A percentile compares a stretch with the other conserved stretches of the same genome.
These are phyloP conservation scores for Tetrax tetrax DNA, from an alignment of 2,113 vertebrate genomes.

Conservation along the genomic window DNA sequence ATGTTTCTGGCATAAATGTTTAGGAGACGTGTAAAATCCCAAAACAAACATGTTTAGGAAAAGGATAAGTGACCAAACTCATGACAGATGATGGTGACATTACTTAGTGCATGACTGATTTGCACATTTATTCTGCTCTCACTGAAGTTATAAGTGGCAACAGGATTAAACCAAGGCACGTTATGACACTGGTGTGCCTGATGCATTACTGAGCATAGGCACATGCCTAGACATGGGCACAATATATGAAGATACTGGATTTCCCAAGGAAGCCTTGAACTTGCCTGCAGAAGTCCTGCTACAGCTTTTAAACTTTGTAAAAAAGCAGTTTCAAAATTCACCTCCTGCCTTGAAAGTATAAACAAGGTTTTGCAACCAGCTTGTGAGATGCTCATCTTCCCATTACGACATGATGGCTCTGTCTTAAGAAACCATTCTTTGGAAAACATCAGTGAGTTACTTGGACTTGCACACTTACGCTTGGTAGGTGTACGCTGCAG, in stretches of 20 bases:
- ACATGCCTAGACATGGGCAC: background rate
- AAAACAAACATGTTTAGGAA: background rate
- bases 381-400: background rate
- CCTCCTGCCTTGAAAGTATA: background rate
- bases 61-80: background rate
- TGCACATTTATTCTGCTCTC: background rate
- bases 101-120: background rate
- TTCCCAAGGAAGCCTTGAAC: background rate
- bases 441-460: background rate
- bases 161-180: background rate
- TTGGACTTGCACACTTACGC: background rate
- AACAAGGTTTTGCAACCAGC: background rate
- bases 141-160: background rate
- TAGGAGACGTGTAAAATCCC: background rate
- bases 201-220: background rate
- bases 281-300: background rate
- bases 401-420: background rate
- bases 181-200: background rate
- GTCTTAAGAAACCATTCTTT: background rate
- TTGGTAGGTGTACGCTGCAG: too few species aligned
- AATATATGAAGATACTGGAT: background rate
- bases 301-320: background rate
- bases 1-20: conserved; percentile 9
- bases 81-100: background rate
- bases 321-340: background rate